These are phyloP conservation scores for Zaprionus inermis DNA, from an alignment of 1,140 invertebrate genomes.

Conservation along the genomic window DNA sequence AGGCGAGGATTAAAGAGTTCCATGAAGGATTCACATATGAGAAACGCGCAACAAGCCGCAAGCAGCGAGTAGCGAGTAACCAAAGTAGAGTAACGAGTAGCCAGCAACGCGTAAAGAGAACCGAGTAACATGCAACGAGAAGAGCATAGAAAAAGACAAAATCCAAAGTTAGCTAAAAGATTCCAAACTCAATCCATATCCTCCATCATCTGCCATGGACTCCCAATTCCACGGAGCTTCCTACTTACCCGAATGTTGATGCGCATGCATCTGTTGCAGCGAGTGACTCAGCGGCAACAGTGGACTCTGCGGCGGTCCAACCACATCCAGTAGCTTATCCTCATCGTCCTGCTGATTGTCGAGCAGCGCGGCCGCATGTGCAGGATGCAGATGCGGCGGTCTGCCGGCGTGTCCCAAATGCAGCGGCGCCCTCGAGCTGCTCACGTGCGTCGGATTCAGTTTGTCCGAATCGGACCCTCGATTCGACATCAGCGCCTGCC, in stretches of 20 bases:
- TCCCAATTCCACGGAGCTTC: neutral
- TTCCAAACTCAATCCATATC: neutral
- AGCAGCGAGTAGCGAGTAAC: neutral
- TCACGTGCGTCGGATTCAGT: constrained; percentile 83
- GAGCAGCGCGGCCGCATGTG: constrained; percentile 83
- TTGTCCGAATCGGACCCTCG: constrained; percentile 86
- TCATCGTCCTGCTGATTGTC: constrained; percentile 89
- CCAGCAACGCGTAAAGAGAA: neutral
- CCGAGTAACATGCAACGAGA: constrained; percentile 16
- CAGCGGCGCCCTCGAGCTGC: constrained; percentile 84
- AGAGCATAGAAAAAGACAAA: neutral
- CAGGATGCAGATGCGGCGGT: constrained; percentile 79
- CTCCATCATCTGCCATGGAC: neutral
- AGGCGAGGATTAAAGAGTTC: neutral
- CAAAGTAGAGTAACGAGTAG: neutral
- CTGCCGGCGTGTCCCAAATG: constrained; percentile 82
- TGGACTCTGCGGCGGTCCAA: constrained; percentile 91
- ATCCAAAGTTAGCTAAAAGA: constrained; percentile 19
- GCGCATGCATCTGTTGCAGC: constrained; percentile 83
- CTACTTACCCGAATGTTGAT: constrained; percentile 83
- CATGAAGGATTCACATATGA: neutral
- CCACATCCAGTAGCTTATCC: constrained; percentile 94
- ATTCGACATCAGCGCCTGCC: constrained; percentile 92
- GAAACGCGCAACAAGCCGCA: neutral
- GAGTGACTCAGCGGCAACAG: constrained; percentile 86